Percentiles rank a stretch among this genome's conserved stretches.
Conservation (phyloP, 2,888 invertebrate species). For the Drosophila heteroneura region DNA sequence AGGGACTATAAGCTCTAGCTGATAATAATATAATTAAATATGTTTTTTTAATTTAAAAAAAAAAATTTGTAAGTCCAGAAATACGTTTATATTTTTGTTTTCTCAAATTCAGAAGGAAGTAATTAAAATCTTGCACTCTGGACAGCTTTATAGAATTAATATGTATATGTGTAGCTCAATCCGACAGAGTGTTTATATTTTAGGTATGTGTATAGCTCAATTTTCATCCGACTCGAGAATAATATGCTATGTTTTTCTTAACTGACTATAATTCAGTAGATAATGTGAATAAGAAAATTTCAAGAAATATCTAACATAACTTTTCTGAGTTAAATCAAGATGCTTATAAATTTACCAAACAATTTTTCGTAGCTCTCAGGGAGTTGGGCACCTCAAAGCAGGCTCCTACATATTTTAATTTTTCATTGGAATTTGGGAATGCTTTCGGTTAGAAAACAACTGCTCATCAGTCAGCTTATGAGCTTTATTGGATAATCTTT, state of each 20-base stretch:
- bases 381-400: not conserved
- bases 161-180: not conserved
- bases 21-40: too few relatives aligned
- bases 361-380: not conserved
- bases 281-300: not conserved
- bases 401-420: not conserved
- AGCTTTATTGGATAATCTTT: conserved; percentile 1
- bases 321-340: not conserved
- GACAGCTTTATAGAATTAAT: not conserved
- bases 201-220: not conserved
- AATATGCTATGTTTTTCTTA: not conserved
- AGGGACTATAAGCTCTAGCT: too few relatives aligned
- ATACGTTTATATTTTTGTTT: too few relatives aligned
- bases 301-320: not conserved
- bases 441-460: not conserved
- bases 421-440: not conserved
- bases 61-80: too few relatives aligned
- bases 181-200: not conserved
- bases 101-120: not conserved
- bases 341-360: not conserved
- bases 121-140: not conserved
- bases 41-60: too few relatives aligned
- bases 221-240: not conserved
- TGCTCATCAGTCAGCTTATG: conserved; percentile 3
- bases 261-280: not conserved